Evolutionary conservation across 2,888 invertebrate genomes (phyloP), one percentile per base, ranked within the genome.

Genomic region (Nebria salina): DNA sequence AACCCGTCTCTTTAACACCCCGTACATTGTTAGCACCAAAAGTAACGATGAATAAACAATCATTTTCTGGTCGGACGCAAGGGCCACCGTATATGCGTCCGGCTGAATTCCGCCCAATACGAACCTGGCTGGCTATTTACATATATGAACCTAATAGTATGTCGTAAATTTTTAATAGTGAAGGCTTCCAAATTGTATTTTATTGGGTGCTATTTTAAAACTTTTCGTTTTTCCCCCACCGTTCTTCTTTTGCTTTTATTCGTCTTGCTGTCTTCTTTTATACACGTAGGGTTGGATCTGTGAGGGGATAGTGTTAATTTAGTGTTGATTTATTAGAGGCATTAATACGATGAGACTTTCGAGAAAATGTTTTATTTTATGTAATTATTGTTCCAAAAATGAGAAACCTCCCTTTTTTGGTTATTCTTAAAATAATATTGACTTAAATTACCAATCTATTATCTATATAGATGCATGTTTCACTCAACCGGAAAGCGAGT

Each of bases 1-100:
- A 85, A 85, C 79, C 79, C 15, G 83, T 82, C 82, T 83, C 82
- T 84, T 85, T 85, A 85, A 85, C 84, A 85, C 85, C 83, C 83
- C 78, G 84, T 83, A 84, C 84, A 84, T 84, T 85, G 85, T 85
- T 83, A 83, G 83, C 81, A 72, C 34, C 43, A 43, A 13, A 8
- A n/a, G 72, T 15, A 34, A 25, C 41, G 41, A 34, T 26, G 41
- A 41, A 73, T 74, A 74, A 74, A 74, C 74, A 74, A 74, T 74
- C 26, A 76, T 25, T 66, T 15, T 66, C 25, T 26, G 68, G 68
- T 68, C 13, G 0, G 68, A 26, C 15, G 43, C 43, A 43, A 43
- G 43, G 43, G 43, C 43, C 43, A 43, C 68, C 68, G 68, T 26
- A 15, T 26, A 20, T 1, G 68, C 66, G 66, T 6, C 25, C 25